phyloP scores from a whole-genome alignment of 37 sponge, comb jelly and placozoan genomes.

The Haliclona indistincta region DNA sequence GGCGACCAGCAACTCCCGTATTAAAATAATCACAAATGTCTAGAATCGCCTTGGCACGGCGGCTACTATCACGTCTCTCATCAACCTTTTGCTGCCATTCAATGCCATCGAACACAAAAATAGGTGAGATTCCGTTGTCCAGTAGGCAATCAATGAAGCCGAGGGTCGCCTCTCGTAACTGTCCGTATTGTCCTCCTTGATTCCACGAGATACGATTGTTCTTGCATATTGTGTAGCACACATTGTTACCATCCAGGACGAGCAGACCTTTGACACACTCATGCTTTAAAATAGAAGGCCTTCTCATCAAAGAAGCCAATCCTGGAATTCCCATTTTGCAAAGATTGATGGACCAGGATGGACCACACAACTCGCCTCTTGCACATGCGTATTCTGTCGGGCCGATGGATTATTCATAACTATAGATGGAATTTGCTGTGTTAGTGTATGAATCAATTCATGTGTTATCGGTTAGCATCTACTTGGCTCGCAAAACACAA shows the following conservation, averaged over 20 bases:
- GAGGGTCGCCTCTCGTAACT: not conserved
- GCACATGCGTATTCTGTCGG: too few relatives aligned
- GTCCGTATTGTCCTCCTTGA: constrained; percentile 48
- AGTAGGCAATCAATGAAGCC: constrained; percentile 28
- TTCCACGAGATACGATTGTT: not conserved
- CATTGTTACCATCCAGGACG: constrained; percentile 36
- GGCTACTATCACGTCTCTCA: constrained; percentile 9
- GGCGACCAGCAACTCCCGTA: too few relatives aligned
- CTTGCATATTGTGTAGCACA: constrained; percentile 4
- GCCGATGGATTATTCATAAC: too few relatives aligned
- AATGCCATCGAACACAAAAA: constrained; percentile 55
- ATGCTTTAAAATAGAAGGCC: not conserved
- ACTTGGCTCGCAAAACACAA: too few relatives aligned
- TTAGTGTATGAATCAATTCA: too few relatives aligned
- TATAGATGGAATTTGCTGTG: too few relatives aligned
- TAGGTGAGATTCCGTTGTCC: not conserved
- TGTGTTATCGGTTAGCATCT: too few relatives aligned
- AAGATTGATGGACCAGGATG: too few relatives aligned
- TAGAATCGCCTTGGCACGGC: not conserved
- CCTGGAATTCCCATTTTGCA: constrained; percentile 51
- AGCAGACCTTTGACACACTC: not conserved
- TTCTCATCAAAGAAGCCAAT: constrained; percentile 15
- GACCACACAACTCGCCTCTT: too few relatives aligned
- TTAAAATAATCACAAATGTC: not conserved
- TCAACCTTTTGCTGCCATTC: not conserved